These are phyloP conservation scores for Pandemis cinnamomeana DNA, from an alignment of 2,888 invertebrate genomes.

Conservation along the genomic window DNA sequence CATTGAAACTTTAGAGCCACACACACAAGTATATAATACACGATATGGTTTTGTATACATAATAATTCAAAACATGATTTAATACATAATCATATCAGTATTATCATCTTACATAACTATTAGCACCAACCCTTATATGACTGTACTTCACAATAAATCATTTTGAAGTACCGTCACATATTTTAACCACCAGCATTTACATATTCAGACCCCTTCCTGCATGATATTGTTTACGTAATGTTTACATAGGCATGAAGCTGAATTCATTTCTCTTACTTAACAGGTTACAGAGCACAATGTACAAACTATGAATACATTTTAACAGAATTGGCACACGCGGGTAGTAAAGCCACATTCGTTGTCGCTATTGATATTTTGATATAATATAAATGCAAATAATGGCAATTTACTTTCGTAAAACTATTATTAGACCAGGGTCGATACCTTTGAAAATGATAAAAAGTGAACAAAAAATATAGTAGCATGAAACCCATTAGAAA, in stretches of 20 bases:
- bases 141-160: conserved; percentile 59
- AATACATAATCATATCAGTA: conserved; percentile 48
- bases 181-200: conserved; percentile 53
- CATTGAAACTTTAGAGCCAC: conserved; percentile 30
- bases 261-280: neutral
- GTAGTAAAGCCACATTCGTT: conserved; percentile 52
- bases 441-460: no score
- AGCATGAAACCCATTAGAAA: no score
- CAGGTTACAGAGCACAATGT: neutral
- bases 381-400: conserved; percentile 82
- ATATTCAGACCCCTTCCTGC: conserved; percentile 47
- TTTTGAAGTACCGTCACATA: conserved; percentile 68
- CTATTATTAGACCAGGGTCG: no score
- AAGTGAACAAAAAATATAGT: no score
- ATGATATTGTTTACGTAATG: conserved; percentile 6
- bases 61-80: conserved; percentile 47
- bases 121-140: conserved; percentile 78
- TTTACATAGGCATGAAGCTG: conserved; percentile 22
- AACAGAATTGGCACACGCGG: conserved; percentile 44
- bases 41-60: conserved; percentile 26
- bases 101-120: conserved; percentile 54
- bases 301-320: conserved; percentile 14
- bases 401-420: conserved; percentile 76
- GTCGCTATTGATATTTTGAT: conserved; percentile 62
- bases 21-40: conserved; percentile 27